A percentile compares a stretch with the other conserved stretches of the same genome.
phyloP scores from a whole-genome alignment of 2,797 vertebrate species.

The Parotocinclus haroldoi region DNA sequence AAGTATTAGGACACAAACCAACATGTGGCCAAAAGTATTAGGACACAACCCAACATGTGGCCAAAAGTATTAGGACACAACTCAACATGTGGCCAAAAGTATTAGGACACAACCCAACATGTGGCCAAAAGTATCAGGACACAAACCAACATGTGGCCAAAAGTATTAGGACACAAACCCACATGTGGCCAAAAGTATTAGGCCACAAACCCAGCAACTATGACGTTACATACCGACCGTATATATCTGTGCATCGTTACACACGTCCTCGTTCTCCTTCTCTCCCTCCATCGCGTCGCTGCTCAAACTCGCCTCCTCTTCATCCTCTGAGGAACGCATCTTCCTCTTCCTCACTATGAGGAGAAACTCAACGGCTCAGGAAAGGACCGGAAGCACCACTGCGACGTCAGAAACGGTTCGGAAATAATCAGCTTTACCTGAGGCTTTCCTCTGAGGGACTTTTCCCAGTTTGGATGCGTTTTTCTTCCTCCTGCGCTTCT shows the following conservation, averaged over 20 bases:
- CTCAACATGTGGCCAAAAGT: background rate
- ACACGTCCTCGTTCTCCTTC: slow-evolving; percentile 80
- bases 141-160: background rate
- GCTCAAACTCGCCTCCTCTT: slow-evolving; percentile 61
- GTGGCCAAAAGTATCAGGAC: too few species aligned
- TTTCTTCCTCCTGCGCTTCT: slow-evolving; percentile 76
- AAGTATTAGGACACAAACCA: background rate
- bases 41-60: background rate
- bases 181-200: background rate
- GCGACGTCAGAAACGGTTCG: background rate
- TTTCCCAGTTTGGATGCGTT: slow-evolving; percentile 61
- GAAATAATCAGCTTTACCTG: slow-evolving; percentile 61
- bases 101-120: too few species aligned
- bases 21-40: background rate
- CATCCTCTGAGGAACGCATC: slow-evolving; percentile 60
- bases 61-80: background rate
- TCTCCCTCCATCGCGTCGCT: slow-evolving; percentile 70
- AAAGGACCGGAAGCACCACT: background rate
- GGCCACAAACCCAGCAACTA: background rate
- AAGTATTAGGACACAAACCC: background rate
- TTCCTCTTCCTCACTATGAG: slow-evolving; percentile 54
- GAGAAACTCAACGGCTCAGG: background rate
- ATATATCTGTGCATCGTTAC: slow-evolving; percentile 58
- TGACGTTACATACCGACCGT: too few species aligned
- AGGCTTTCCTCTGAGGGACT: slow-evolving; percentile 61